phyloP scores from a whole-genome alignment of 2,113 vertebrate genomes.

The Bombycilla garrulus region DNA sequence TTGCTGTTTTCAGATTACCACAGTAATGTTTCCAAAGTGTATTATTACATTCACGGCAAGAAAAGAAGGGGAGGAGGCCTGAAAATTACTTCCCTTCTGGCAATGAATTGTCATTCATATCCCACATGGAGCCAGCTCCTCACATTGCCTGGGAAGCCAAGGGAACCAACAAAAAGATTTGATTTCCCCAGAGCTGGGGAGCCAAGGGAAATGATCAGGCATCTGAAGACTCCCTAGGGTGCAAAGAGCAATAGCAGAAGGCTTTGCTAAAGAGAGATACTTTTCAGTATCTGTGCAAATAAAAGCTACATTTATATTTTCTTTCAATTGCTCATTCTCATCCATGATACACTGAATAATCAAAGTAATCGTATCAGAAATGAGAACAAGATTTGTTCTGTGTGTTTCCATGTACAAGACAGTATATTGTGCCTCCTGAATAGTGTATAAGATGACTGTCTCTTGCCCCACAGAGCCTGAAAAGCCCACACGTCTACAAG shows the following conservation, averaged over 20 bases:
- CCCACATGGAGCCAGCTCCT: constrained; percentile 14
- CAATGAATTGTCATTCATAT: constrained; percentile 39
- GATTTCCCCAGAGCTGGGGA: constrained; percentile 39
- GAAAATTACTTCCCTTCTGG: constrained; percentile 55
- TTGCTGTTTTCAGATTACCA: constrained; percentile 43
- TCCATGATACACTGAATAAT: background rate
- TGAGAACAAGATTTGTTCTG: background rate
- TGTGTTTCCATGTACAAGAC: background rate
- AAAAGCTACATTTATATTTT: constrained; percentile 38
- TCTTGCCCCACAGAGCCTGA: background rate
- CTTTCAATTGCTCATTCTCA: constrained; percentile 14
- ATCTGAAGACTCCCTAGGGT: constrained; percentile 24
- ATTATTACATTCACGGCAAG: constrained; percentile 39
- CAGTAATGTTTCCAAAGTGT: constrained; percentile 38
- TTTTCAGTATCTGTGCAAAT: constrained; percentile 17
- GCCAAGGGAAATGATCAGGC: constrained; percentile 43
- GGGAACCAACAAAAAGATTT: constrained; percentile 37
- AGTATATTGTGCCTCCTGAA: background rate
- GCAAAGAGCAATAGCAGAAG: constrained; percentile 43
- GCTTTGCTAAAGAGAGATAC: constrained; percentile 14
- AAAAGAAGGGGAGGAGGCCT: constrained; percentile 27
- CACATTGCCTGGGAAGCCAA: constrained; percentile 33
- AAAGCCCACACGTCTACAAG: background rate
- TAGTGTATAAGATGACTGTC: background rate
- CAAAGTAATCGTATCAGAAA: background rate